A percentile compares a stretch with the other conserved stretches of the same genome.
Conservation (phyloP, 2,113 vertebrate genomes). For the Desmodus rotundus region DNA sequence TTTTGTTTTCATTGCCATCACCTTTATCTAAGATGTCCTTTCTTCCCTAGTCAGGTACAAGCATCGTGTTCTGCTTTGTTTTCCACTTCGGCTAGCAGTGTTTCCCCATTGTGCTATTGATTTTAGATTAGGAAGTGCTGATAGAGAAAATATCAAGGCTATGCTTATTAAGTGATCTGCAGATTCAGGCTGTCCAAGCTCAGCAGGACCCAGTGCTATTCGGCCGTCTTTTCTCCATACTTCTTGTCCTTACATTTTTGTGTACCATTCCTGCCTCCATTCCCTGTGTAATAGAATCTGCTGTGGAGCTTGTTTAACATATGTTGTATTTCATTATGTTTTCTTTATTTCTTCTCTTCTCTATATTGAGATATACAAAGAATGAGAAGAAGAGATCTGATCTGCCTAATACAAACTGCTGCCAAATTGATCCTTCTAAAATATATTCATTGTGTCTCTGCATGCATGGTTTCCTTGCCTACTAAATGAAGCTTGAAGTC, state of each 20-base stretch:
- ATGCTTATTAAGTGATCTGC: background rate
- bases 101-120: background rate
- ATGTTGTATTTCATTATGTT: background rate
- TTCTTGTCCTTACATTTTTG: background rate
- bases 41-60: background rate
- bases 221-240: background rate
- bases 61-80: background rate
- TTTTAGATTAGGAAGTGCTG: background rate
- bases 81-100: background rate
- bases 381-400: background rate
- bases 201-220: background rate
- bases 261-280: background rate
- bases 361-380: background rate
- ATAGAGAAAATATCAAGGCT: background rate
- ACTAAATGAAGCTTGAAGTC: background rate
- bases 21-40: background rate
- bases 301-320: background rate
- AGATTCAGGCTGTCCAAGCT: background rate
- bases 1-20: background rate
- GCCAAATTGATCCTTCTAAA: background rate
- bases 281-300: background rate
- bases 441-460: background rate
- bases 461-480: background rate
- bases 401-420: background rate
- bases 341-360: background rate